Evolutionary conservation across 2,797 vertebrate species (phyloP).

Genomic region (Amblyopsis hoosieri): DNA sequence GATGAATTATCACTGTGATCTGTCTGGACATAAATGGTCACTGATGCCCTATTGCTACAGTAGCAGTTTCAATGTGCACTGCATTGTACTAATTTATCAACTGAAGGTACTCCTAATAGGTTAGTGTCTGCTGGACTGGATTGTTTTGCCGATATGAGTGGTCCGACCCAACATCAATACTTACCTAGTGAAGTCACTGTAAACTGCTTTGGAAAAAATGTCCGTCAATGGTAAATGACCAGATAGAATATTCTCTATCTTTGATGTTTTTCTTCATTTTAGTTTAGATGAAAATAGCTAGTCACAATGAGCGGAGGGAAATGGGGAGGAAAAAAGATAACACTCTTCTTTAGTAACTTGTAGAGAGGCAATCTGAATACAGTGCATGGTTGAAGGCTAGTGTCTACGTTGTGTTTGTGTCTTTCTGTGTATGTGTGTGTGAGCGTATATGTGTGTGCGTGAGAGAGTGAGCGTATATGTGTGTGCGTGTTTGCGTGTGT

Average conservation of each 20-base stretch:
- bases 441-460: slow-evolving; percentile 17
- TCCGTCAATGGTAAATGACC: too few species aligned
- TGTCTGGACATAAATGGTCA: slow-evolving; percentile 33
- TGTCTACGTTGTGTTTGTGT: slow-evolving; percentile 14
- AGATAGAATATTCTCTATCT: too few species aligned
- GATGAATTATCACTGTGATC: slow-evolving; percentile 38
- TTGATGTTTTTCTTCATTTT: neutral
- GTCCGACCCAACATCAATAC: too few species aligned
- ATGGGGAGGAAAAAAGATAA: neutral
- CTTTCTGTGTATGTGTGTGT: slow-evolving; percentile 2
- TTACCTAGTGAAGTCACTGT: too few species aligned
- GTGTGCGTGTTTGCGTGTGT: slow-evolving; percentile 19
- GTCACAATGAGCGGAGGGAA: too few species aligned
- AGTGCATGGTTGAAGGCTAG: slow-evolving; percentile 28
- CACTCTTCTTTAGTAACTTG: slow-evolving; percentile 8
- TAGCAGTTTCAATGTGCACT: slow-evolving; percentile 3
- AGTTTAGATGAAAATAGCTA: neutral
- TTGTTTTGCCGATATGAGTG: neutral
- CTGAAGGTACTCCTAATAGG: neutral
- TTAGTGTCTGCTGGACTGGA: neutral
- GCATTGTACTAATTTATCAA: slow-evolving; percentile 8
- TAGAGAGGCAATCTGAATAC: slow-evolving; percentile 17
- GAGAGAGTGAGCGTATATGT: slow-evolving; percentile 38
- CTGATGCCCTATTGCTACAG: slow-evolving; percentile 32
- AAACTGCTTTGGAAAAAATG: too few species aligned